These are phyloP conservation scores for Tachystola acroxantha DNA, from an alignment of 2,888 invertebrate species.

Conservation along the genomic window DNA sequence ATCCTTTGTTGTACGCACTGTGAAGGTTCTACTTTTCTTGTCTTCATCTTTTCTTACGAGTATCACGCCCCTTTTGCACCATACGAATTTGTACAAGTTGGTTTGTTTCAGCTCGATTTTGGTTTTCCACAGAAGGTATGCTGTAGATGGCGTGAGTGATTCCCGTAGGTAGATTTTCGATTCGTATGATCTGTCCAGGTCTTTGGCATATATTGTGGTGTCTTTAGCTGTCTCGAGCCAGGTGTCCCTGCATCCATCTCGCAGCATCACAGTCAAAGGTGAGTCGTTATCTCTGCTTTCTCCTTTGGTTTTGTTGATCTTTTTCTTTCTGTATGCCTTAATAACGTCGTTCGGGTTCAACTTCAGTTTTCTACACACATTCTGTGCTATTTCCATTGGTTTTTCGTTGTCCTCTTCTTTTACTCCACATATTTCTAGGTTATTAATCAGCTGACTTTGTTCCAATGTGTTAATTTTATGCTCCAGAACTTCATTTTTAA, in stretches of 20 bases:
- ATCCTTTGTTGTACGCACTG: no score
- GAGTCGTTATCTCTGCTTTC: neutral
- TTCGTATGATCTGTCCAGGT: neutral
- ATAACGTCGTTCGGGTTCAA: constrained; percentile 6
- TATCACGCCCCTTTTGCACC: no score
- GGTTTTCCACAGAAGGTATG: neutral
- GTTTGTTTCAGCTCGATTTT: no score
- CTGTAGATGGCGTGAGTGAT: constrained; percentile 8
- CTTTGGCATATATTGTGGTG: neutral
- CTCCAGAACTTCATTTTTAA: constrained; percentile 10
- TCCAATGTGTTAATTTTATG: constrained; percentile 10
- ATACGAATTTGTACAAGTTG: no score
- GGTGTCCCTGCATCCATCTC: constrained; percentile 1
- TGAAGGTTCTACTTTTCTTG: no score
- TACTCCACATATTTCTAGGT: constrained; percentile 7
- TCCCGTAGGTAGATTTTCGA: constrained; percentile 9
- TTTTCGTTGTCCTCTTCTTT: constrained; percentile 2
- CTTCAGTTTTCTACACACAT: neutral
- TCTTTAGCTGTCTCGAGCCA: constrained; percentile 8
- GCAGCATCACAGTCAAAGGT: constrained; percentile 1
- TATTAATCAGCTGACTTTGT: constrained; percentile 6
- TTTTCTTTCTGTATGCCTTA: neutral
- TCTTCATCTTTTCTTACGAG: no score
- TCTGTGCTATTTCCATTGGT: neutral
- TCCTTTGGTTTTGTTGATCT: neutral